Evolutionary conservation across 2,888 invertebrate genomes (phyloP).

Genomic region (Odontothrips loti): DNA sequence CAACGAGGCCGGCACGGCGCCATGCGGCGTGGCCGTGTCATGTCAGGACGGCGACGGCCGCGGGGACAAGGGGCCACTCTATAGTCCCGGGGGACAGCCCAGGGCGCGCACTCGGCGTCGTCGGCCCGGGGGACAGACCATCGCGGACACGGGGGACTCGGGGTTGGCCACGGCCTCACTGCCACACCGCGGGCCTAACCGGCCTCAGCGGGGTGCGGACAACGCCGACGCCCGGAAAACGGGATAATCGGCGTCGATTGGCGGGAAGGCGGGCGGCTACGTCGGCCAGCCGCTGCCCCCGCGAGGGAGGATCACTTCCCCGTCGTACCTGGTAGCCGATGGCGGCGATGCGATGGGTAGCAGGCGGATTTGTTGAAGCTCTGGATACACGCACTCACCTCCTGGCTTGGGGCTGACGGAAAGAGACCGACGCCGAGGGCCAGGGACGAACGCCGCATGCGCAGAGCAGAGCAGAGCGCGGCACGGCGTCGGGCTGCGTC

Average conservation of each 20-base stretch:
- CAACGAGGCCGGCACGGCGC: background rate
- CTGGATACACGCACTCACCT: background rate
- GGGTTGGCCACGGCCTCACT: too few relatives aligned
- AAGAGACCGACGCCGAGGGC: constrained; percentile 20
- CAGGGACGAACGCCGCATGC: background rate
- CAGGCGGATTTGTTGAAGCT: background rate
- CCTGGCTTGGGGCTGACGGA: background rate
- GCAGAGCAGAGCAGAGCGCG: background rate
- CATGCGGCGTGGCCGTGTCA: background rate
- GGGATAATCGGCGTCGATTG: background rate
- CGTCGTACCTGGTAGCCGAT: background rate
- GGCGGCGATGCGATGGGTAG: background rate
- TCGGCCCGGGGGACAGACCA: too few relatives aligned
- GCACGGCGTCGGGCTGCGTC: constrained; percentile 4
- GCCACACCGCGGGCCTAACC: background rate
- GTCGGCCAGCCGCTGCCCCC: background rate
- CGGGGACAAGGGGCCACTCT: too few relatives aligned
- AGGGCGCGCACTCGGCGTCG: too few relatives aligned
- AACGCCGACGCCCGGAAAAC: background rate
- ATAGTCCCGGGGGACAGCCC: too few relatives aligned
- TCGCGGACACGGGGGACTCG: too few relatives aligned
- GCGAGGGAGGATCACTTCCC: background rate
- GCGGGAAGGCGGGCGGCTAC: background rate
- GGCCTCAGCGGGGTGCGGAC: background rate
- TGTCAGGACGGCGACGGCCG: too few relatives aligned